A percentile compares a stretch with the other conserved stretches of the same genome.
These are phyloP conservation scores for Bombus confusus DNA, from an alignment of 1,140 invertebrate species.

Conservation along the genomic window DNA sequence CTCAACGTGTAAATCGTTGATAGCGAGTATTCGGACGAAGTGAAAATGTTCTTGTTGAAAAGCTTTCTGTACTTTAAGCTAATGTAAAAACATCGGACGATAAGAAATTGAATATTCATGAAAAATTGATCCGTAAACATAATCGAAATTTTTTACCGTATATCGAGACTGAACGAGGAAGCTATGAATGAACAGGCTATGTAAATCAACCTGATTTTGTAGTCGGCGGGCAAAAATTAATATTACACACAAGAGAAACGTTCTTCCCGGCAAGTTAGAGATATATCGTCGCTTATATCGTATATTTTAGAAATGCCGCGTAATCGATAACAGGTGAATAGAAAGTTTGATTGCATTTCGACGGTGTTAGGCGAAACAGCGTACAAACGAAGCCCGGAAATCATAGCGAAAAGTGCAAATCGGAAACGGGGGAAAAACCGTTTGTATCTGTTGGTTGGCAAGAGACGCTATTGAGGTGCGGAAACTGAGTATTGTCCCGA, in stretches of 20 bases:
- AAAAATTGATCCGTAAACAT: too few relatives aligned
- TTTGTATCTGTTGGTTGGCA: constrained; percentile 16
- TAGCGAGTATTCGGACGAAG: too few relatives aligned
- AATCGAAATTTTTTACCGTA: too few relatives aligned
- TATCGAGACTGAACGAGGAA: too few relatives aligned
- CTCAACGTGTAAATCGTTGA: too few relatives aligned
- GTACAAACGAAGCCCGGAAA: constrained; percentile 14
- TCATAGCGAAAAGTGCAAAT: constrained; percentile 15
- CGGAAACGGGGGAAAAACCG: constrained; percentile 1
- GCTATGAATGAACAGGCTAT: too few relatives aligned
- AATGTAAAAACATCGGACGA: too few relatives aligned
- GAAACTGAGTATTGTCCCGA: constrained; percentile 50
- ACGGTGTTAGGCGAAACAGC: neutral
- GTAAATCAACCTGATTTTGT: too few relatives aligned
- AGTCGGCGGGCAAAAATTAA: too few relatives aligned
- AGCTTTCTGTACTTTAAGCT: too few relatives aligned
- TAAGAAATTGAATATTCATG: too few relatives aligned
- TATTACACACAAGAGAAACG: neutral
- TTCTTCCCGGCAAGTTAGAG: neutral
- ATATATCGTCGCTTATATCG: neutral
- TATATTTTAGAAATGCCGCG: neutral
- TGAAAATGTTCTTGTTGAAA: too few relatives aligned
- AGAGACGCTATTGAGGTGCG: constrained; percentile 28
- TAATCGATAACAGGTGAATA: neutral
- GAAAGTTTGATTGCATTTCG: neutral